Percentiles rank a stretch among this genome's conserved stretches.
Evolutionary conservation across 2,797 vertebrate genomes (phyloP).

Genomic region (Bradypodion pumilum): DNA sequence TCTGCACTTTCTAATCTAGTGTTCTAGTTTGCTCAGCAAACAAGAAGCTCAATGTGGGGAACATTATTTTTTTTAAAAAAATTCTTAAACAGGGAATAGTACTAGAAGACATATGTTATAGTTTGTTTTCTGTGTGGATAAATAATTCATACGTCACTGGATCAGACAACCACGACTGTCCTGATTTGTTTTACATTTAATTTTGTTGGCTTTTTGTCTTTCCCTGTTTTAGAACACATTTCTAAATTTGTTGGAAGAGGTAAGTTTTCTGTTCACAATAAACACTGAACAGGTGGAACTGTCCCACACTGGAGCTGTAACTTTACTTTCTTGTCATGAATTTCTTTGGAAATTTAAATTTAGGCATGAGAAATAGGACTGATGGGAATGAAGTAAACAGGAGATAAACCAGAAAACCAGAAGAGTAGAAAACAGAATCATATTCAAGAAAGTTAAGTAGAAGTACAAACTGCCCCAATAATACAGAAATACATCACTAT

Average conservation of each 20-base stretch:
- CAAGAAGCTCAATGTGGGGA: neutral
- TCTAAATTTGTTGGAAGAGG: neutral
- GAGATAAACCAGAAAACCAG: neutral
- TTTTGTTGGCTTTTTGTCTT: constrained; percentile 1
- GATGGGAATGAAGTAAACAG: neutral
- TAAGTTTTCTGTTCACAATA: neutral
- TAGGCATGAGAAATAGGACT: neutral
- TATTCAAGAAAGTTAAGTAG: neutral
- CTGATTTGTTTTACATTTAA: constrained; percentile 2
- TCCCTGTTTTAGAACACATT: neutral
- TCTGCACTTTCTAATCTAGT: neutral
- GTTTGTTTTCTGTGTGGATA: neutral
- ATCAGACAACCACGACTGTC: neutral
- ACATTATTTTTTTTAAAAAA: constrained; percentile 3
- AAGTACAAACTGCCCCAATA: neutral
- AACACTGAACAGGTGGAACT: neutral
- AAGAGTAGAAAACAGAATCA: constrained; percentile 11
- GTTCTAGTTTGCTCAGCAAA: neutral
- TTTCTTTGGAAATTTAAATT: neutral
- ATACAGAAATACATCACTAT: fast-evolving
- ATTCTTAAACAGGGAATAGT: neutral
- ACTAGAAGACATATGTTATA: neutral
- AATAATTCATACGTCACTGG: neutral
- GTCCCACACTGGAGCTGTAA: neutral
- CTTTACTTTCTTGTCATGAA: neutral